These are phyloP conservation scores for Lycodopsis pacificus DNA, from an alignment of 2,797 vertebrate species.

Conservation along the genomic window DNA sequence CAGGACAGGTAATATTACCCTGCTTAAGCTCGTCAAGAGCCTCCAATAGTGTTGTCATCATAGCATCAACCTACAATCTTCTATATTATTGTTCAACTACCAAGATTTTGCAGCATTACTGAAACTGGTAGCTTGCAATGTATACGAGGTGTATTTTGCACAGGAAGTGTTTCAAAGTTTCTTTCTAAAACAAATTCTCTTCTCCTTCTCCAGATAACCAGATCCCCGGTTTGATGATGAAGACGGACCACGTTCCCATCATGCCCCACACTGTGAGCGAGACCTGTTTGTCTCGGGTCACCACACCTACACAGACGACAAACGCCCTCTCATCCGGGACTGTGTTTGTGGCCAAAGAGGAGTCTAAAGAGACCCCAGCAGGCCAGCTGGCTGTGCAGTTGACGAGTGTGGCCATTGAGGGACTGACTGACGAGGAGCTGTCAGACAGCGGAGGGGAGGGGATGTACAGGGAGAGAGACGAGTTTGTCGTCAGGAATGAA, in stretches of 20 bases:
- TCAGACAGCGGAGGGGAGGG: slow-evolving; percentile 97
- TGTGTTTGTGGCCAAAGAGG: slow-evolving; percentile 71
- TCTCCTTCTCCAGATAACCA: slow-evolving; percentile 69
- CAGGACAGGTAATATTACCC: slow-evolving; percentile 86
- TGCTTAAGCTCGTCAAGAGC: too few relatives aligned
- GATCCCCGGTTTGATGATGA: slow-evolving; percentile 70
- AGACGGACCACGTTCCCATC: slow-evolving; percentile 82
- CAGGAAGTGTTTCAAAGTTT: not conserved
- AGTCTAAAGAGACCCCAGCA: slow-evolving; percentile 78
- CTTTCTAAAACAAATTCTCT: not conserved
- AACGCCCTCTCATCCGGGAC: slow-evolving; percentile 60
- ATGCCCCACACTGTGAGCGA: slow-evolving; percentile 72
- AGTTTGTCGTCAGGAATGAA: slow-evolving; percentile 98
- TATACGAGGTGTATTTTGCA: too few relatives aligned
- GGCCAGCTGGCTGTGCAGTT: slow-evolving; percentile 88
- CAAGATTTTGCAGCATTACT: too few relatives aligned
- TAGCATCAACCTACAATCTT: too few relatives aligned
- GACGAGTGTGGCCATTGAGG: slow-evolving; percentile 90
- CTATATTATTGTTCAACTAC: too few relatives aligned
- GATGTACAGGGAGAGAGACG: slow-evolving; percentile 97
- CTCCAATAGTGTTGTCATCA: too few relatives aligned
- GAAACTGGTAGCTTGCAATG: too few relatives aligned
- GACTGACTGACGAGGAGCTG: slow-evolving; percentile 93
- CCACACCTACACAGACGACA: slow-evolving; percentile 49
- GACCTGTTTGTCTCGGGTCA: slow-evolving; percentile 77